These are phyloP conservation scores for Thymelicus acteon DNA, from an alignment of 2,888 invertebrate species.

Conservation along the genomic window DNA sequence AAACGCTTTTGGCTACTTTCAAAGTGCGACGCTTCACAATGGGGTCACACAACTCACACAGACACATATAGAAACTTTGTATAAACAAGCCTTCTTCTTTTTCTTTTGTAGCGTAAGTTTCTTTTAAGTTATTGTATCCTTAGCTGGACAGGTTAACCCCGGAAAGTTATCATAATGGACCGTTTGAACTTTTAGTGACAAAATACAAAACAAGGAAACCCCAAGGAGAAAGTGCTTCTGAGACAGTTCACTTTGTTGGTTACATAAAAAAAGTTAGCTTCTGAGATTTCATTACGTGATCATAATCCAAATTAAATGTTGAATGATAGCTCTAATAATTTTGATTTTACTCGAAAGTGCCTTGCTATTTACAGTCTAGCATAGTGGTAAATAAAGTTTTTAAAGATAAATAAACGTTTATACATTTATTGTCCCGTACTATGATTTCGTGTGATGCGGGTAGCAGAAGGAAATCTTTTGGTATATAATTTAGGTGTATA, in stretches of 20 bases:
- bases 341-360: no score
- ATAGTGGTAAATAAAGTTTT: no score
- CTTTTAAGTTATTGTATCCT: slow-evolving; percentile 34
- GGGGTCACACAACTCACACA: slow-evolving; percentile 32
- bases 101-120: slow-evolving; percentile 31
- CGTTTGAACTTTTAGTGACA: slow-evolving; percentile 23
- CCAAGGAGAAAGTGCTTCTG: background rate
- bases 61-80: slow-evolving; percentile 12
- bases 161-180: slow-evolving; percentile 29
- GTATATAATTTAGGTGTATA: no score
- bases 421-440: no score
- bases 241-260: background rate
- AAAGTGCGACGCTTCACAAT: slow-evolving; percentile 34
- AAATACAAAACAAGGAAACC: slow-evolving; percentile 20
- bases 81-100: slow-evolving; percentile 17
- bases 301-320: background rate
- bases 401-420: no score
- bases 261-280: background rate
- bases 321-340: background rate
- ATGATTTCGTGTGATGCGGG: no score
- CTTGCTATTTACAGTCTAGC: no score
- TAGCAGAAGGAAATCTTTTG: no score
- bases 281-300: background rate
- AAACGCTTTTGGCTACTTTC: slow-evolving; percentile 36
- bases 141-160: slow-evolving; percentile 21